These are phyloP conservation scores for Chascanopsetta lugubris DNA, from an alignment of 2,113 vertebrate genomes.

Conservation along the genomic window DNA sequence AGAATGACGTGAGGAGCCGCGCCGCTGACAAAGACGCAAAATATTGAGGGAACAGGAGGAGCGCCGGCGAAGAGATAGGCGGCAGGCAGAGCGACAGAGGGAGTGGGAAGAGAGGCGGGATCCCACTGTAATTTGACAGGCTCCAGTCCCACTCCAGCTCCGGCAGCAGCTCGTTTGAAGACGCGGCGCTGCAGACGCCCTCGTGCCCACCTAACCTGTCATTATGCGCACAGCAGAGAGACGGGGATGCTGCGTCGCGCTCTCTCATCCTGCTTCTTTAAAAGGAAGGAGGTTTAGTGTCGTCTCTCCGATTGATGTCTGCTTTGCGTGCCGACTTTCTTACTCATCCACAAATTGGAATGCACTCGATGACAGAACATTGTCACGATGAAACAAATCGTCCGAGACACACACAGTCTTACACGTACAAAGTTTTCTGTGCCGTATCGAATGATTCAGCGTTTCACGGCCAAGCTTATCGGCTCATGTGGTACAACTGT, in stretches of 20 bases:
- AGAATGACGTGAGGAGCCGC: not conserved
- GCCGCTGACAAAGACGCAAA: constrained; percentile 22
- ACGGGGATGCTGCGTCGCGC: constrained; percentile 7
- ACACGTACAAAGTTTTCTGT: too few relatives aligned
- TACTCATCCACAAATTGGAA: not conserved
- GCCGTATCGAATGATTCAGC: too few relatives aligned
- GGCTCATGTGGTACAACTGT: too few relatives aligned
- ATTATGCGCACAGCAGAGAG: constrained; percentile 56
- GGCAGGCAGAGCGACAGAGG: constrained; percentile 39
- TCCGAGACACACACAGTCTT: too few relatives aligned
- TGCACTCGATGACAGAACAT: too few relatives aligned
- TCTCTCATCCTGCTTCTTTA: constrained; percentile 23
- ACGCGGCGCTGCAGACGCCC: constrained; percentile 51
- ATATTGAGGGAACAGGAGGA: constrained; percentile 20
- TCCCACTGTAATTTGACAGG: constrained; percentile 67
- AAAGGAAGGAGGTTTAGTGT: not conserved
- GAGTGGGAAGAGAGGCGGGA: constrained; percentile 46
- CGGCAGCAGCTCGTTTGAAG: constrained; percentile 53
- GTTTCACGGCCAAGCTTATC: too few relatives aligned
- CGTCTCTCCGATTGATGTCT: not conserved
- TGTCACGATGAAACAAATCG: too few relatives aligned
- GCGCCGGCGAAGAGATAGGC: constrained; percentile 1
- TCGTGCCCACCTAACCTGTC: constrained; percentile 58
- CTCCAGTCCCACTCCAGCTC: constrained; percentile 53
- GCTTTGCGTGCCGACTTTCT: not conserved